Evolutionary conservation across 2,113 vertebrate species (phyloP), one percentile per base, ranked within the genome.

Genomic region (Cebus imitator): DNA sequence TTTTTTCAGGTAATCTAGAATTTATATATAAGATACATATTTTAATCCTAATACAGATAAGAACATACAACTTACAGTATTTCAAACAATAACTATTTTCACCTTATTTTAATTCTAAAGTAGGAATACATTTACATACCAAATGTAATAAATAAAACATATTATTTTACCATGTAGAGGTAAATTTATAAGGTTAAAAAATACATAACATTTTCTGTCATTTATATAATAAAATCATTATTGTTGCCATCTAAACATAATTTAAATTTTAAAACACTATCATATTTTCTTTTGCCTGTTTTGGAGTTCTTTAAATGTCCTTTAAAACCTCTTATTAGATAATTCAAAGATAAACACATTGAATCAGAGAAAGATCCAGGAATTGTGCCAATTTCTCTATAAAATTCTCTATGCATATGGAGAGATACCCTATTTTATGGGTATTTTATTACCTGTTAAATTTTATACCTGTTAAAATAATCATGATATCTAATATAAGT

Each of bases 31-130:
- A 64, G 20, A 57, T 80, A 81, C 32, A 48, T 32, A 81, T 85
- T 97, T 95, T 81, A 81, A 88, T 93, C 93, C 13, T 81, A 95
- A 76, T 61, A 66, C 1, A 35, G 9, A 37, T 73, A 92, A 91
- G 32, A 93, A 78, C n/a, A 91, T 73, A 78, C 32, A 87, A 50
- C 12, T 83, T 86, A 30, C 1, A 90, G 8, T 30, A 90, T 83
- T 94, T 95, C 45, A 82, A 78, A 81, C 13, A 97, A 48, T 82
- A 89, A 86, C 35, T 80, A 40, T 61, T 75, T 96, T 87, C 27
- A 58, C 20, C 13, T 20, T 25, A 43, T 43, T 76, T 40, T 92
- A 86, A 58, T 73, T 91, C 73, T 90, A 86, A 88, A 80, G 52
- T 32, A 68, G 68, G 81, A 86, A 52, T 87, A 66, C 6, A 40